These are phyloP conservation scores for Anarhynchus alexandrinus DNA, from an alignment of 2,113 vertebrate species.

Conservation along the genomic window DNA sequence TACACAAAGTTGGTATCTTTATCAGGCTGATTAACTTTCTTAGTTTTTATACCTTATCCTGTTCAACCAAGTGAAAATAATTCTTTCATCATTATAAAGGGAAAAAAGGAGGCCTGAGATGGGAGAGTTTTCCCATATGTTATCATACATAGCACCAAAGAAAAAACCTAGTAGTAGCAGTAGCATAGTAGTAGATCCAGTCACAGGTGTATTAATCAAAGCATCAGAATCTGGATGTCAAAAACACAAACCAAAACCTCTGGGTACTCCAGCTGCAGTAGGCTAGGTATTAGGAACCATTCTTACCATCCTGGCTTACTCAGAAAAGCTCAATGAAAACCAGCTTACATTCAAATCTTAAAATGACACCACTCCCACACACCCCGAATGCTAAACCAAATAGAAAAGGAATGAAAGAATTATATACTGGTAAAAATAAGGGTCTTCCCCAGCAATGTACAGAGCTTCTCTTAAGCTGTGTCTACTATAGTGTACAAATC, in stretches of 20 bases:
- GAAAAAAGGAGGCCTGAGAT: neutral
- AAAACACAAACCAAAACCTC: neutral
- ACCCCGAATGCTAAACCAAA: neutral
- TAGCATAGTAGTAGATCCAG: neutral
- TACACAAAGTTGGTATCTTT: neutral
- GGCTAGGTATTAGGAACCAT: neutral
- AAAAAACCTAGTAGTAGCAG: neutral
- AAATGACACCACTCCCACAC: neutral
- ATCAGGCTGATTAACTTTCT: neutral
- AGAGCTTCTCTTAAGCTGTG: neutral
- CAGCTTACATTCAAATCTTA: neutral
- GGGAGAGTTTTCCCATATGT: neutral
- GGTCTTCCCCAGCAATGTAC: neutral
- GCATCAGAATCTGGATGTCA: neutral
- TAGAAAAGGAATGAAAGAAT: neutral
- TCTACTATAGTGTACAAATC: neutral
- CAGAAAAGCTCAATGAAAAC: neutral
- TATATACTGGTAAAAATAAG: neutral
- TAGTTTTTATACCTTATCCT: neutral
- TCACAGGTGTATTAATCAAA: neutral
- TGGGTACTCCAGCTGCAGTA: neutral
- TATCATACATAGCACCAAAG: neutral
- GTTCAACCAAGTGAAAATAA: neutral
- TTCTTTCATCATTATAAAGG: neutral
- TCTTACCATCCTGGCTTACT: neutral